These are phyloP conservation scores for Tachysurus fulvidraco DNA, from an alignment of 2,113 vertebrate species.

Conservation along the genomic window DNA sequence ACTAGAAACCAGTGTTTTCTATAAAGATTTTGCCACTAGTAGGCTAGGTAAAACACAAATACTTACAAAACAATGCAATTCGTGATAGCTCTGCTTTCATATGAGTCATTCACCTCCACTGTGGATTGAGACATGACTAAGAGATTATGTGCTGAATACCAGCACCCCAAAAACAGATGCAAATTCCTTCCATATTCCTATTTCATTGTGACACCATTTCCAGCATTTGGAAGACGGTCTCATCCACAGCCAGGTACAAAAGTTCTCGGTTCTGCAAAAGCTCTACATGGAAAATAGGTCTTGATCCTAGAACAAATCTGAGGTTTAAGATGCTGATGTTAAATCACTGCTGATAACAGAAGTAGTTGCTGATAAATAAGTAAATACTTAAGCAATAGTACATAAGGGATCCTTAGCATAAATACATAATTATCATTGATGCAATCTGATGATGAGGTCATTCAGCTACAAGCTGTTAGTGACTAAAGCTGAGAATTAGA, in stretches of 20 bases:
- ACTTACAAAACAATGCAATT: too few species aligned
- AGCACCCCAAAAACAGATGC: too few species aligned
- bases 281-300: background rate
- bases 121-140: too few species aligned
- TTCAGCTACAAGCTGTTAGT: background rate
- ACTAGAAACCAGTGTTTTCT: too few species aligned
- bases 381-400: constrained; percentile 11
- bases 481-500: constrained; percentile 3
- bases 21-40: too few species aligned
- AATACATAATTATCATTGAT: constrained; percentile 12
- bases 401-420: constrained; percentile 2
- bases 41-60: too few species aligned
- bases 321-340: background rate
- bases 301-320: background rate
- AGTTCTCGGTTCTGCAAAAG: too few species aligned
- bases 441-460: constrained; percentile 18
- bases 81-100: too few species aligned
- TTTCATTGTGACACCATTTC: background rate
- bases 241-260: background rate
- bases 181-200: background rate
- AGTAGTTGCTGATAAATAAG: background rate
- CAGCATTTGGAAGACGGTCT: background rate
- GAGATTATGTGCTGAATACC: too few species aligned
- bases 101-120: too few species aligned
- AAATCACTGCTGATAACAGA: background rate